Conservation (phyloP, 2,113 vertebrate genomes). For the Coturnix japonica region DNA sequence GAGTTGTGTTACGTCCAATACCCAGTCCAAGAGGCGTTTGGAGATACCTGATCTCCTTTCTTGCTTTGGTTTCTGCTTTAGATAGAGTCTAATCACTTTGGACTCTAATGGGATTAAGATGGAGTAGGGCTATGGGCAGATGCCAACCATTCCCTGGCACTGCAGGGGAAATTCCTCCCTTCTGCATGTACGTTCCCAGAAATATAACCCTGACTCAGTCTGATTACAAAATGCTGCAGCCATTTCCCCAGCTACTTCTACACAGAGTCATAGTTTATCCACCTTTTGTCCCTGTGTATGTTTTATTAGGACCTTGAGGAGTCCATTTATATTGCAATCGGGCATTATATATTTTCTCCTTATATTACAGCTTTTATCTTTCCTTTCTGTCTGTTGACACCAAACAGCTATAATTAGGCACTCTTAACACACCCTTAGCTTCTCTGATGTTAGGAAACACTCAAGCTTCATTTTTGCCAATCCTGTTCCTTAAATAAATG, state of each 20-base stretch:
- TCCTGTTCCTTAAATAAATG: slow-evolving; percentile 59
- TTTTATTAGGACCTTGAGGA: neutral
- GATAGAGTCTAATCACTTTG: neutral
- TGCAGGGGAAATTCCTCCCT: slow-evolving; percentile 20
- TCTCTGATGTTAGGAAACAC: neutral
- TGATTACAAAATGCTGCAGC: neutral
- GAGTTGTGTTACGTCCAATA: neutral
- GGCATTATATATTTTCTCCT: neutral
- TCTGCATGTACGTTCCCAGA: neutral
- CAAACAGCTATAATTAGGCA: neutral
- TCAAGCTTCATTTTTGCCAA: neutral
- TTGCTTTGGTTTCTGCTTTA: neutral
- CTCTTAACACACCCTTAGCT: slow-evolving; percentile 1
- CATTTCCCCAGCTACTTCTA: neutral
- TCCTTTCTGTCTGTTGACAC: neutral
- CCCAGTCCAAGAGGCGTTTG: neutral
- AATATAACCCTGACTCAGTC: slow-evolving; percentile 32
- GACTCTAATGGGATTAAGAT: neutral
- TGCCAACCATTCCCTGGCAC: neutral
- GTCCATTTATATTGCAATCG: neutral
- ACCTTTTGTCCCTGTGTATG: neutral
- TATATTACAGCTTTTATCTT: neutral
- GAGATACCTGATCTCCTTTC: neutral
- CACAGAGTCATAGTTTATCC: neutral
- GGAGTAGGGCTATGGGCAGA: neutral